phyloP scores from a whole-genome alignment of 2,888 invertebrate species.

The Panorpa germanica region DNA sequence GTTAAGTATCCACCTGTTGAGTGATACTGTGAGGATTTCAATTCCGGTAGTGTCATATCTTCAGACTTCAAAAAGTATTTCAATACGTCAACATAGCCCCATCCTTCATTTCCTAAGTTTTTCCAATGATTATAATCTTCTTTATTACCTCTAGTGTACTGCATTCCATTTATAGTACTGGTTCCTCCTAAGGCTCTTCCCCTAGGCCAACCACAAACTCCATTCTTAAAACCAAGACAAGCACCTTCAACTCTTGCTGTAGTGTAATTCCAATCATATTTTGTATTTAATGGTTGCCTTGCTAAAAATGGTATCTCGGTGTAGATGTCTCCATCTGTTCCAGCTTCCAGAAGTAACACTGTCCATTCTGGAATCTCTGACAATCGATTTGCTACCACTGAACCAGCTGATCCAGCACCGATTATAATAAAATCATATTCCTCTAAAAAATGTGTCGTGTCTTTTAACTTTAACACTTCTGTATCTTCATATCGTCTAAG shows the following conservation, averaged over 20 bases:
- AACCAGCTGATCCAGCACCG: constrained; percentile 23
- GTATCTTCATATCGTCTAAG: too few species aligned
- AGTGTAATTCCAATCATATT: constrained; percentile 45
- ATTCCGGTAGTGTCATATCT: constrained; percentile 15
- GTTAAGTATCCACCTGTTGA: constrained; percentile 14
- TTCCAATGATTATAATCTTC: constrained; percentile 12
- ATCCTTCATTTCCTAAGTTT: constrained; percentile 13
- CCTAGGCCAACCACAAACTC: constrained; percentile 13
- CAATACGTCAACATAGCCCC: constrained; percentile 15
- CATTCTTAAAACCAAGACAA: constrained; percentile 9
- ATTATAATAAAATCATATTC: constrained; percentile 18
- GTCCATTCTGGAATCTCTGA: constrained; percentile 38
- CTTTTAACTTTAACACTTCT: too few species aligned
- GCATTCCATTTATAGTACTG: constrained; percentile 24
- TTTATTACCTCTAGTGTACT: constrained; percentile 19
- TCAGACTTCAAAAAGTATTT: constrained; percentile 20
- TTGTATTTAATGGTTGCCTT: constrained; percentile 28
- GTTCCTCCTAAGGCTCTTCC: constrained; percentile 24
- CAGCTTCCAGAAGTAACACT: constrained; percentile 41
- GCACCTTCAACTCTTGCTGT: constrained; percentile 35
- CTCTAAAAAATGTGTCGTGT: too few species aligned
- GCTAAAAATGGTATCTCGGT: constrained; percentile 50
- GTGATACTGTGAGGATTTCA: constrained; percentile 13
- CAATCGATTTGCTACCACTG: constrained; percentile 40
- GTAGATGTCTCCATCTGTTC: constrained; percentile 48